These are phyloP conservation scores for Drosophila atroscutellata DNA, from an alignment of 2,888 invertebrate species.

Conservation along the genomic window DNA sequence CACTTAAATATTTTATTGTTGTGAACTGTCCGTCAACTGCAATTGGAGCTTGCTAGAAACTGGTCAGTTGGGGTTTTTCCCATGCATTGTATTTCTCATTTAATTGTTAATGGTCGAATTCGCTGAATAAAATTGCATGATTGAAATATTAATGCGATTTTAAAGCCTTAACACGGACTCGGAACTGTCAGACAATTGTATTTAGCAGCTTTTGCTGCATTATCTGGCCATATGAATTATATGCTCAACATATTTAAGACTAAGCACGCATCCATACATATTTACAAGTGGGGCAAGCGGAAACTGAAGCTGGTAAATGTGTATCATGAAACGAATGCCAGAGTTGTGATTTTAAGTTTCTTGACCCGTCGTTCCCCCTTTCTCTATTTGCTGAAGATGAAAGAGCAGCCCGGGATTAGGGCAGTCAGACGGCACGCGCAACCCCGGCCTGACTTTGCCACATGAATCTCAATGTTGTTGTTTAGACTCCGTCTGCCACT, in stretches of 20 bases:
- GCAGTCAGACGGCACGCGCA: slow-evolving; percentile 59
- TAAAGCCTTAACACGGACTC: slow-evolving; percentile 36
- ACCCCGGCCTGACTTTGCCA: slow-evolving; percentile 47
- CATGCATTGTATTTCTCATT: slow-evolving; percentile 28
- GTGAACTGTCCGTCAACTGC: not conserved
- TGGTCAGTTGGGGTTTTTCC: slow-evolving; percentile 67
- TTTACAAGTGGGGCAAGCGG: slow-evolving; percentile 12
- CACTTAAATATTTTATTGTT: slow-evolving; percentile 36
- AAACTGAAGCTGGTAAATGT: slow-evolving; percentile 60
- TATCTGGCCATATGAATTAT: slow-evolving; percentile 71
- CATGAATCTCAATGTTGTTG: slow-evolving; percentile 77
- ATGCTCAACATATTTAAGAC: slow-evolving; percentile 71
- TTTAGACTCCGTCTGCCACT: slow-evolving; percentile 27
- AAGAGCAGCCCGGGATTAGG: slow-evolving; percentile 65
- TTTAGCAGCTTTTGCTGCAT: slow-evolving; percentile 59
- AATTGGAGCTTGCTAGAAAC: slow-evolving; percentile 41
- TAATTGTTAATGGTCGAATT: slow-evolving; percentile 35
- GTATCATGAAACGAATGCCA: slow-evolving; percentile 63
- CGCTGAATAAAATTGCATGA: slow-evolving; percentile 52
- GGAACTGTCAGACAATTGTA: slow-evolving; percentile 12
- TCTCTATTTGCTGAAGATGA: slow-evolving; percentile 37
- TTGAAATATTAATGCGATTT: slow-evolving; percentile 63
- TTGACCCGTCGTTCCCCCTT: slow-evolving; percentile 37
- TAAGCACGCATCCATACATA: slow-evolving; percentile 30
- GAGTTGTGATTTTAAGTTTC: slow-evolving; percentile 75